Evolutionary conservation across 2,113 vertebrate species (phyloP), one percentile per base, ranked within the genome.

Genomic region (Festucalex cinctus): DNA sequence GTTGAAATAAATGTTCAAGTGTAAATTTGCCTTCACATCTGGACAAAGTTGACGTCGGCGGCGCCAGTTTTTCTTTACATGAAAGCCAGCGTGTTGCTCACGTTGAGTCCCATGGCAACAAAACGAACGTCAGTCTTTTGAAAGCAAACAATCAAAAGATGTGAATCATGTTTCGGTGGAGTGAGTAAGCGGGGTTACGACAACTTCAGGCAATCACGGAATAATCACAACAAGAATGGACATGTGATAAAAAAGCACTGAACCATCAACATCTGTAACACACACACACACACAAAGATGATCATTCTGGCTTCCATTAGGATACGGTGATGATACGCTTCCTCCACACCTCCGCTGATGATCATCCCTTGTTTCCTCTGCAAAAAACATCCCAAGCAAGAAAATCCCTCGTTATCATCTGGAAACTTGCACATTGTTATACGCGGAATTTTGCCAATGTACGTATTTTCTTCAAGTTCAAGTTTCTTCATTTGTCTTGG

Each of bases 261-360:
- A 79, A 79, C 78, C 76, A 83, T 85, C 78, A 74, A 71, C 70
- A 49, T 57, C 44, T 75, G 49, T 8, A 64, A 68, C 13, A 51
- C 36, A 71, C 13, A 5, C 14, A 12, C 13, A 43, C 14, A 44
- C 13, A 53, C 66, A 10, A 48, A 9, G 7, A 51, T 26, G 14
- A 53, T 53, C 28, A 51, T n/a, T 51, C 32, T 37, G 32, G 37
- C 3, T 39, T 32, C 44, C 20, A n/a, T 48, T 49, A 20, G n/a
- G 43, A 32, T n/a, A 35, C 5, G 1, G 32, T 22, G 64, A 65
- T 17, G 28, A n/a, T n/a, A n/a, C 20, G 37, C 16, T 65, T 22
- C 28, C 44, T 36, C 35, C 44, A 48, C 43, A 48, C 63, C 46
- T 37, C 24, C 32, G 7, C 58, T 6, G 36, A 60, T 41, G 19